Evolutionary conservation across 1,140 invertebrate genomes (phyloP), one percentile per base, ranked within the genome.

Genomic region (Anastrepha obliqua): DNA sequence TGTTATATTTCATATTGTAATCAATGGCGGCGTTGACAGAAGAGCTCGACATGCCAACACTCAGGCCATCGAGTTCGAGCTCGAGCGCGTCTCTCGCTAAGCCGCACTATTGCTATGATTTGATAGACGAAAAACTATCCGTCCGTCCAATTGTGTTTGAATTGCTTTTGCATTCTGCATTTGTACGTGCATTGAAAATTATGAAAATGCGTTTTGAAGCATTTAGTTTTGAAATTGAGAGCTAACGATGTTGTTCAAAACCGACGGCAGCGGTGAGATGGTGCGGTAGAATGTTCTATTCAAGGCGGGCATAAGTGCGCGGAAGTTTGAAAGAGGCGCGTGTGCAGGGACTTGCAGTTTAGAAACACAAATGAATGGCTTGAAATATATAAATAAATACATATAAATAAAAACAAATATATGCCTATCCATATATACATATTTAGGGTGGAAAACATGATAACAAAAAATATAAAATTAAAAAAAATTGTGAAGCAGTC

Each of bases 181-280:
- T 9, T 62, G 15, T 17, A 2, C 13, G 60, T 62, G 15, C n/a
- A 67, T 67, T 20, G 17, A 81, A 1, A 55, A 17, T 81, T 81
- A 81, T 81, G 17, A n/a, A 55, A 81, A 58, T 13, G 74, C 20
- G 29, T 20, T 78, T 81, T 5, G 8, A 20, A 51, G 74, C 13
- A 47, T 81, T 81, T 81, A 81, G 74, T 81, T 81, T 58, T 55
- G 47, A 81, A 81, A 81, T 81, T 11, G 47, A 29, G 17, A 29
- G 47, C 17, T 2, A 20, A 81, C 4, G 74, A 20, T 51, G 74
- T 7, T 81, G 74, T 55, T 58, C 8, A 8, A 81, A 6, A 11
- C 55, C 42, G 44, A 55, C 17, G 17, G 51, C n/a, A 42, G n/a
- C 44, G 74, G 6, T 55, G 7, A 78, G 3, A 4, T 44, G 13